Percentiles rank a stretch among this genome's conserved stretches.
Evolutionary conservation across 2,113 vertebrate species (phyloP).

Genomic region (Ahaetulla prasina): DNA sequence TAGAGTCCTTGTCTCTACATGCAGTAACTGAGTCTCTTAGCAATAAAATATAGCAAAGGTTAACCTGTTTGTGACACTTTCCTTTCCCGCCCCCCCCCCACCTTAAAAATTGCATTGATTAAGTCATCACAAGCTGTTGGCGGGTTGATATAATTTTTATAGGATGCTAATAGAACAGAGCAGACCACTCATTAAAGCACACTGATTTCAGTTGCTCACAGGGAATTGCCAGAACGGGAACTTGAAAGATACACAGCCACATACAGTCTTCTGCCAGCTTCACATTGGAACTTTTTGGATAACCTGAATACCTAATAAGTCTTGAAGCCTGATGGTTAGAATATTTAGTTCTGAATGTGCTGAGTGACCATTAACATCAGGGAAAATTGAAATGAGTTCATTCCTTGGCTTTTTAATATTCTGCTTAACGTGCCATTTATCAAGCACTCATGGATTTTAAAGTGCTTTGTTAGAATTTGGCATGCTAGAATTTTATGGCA

Average conservation of each 20-base stretch:
- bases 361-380: slow-evolving; percentile 19
- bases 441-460: background rate
- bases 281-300: slow-evolving; percentile 14
- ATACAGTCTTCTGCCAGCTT: slow-evolving; percentile 34
- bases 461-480: background rate
- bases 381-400: slow-evolving; percentile 2
- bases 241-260: slow-evolving; percentile 23
- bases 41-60: slow-evolving; percentile 33
- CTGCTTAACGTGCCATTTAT: background rate
- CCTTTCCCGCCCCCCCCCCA: slow-evolving; percentile 21
- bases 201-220: slow-evolving; percentile 54
- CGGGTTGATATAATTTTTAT: slow-evolving; percentile 39
- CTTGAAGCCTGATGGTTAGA: slow-evolving; percentile 31
- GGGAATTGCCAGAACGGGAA: slow-evolving; percentile 47
- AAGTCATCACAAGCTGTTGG: slow-evolving; percentile 3
- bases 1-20: slow-evolving; percentile 33
- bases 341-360: slow-evolving; percentile 44
- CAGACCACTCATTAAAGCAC: slow-evolving; percentile 37
- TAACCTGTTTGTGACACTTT: slow-evolving; percentile 31
- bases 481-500: background rate
- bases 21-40: slow-evolving; percentile 13
- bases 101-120: slow-evolving; percentile 33
- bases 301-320: slow-evolving; percentile 25
- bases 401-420: background rate
- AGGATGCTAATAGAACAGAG: slow-evolving; percentile 13